Evolutionary conservation across 92 coral and sea anemone genomes (phyloP), one percentile per base, ranked within the genome.

Genomic region (Epizoanthus scotinus): DNA sequence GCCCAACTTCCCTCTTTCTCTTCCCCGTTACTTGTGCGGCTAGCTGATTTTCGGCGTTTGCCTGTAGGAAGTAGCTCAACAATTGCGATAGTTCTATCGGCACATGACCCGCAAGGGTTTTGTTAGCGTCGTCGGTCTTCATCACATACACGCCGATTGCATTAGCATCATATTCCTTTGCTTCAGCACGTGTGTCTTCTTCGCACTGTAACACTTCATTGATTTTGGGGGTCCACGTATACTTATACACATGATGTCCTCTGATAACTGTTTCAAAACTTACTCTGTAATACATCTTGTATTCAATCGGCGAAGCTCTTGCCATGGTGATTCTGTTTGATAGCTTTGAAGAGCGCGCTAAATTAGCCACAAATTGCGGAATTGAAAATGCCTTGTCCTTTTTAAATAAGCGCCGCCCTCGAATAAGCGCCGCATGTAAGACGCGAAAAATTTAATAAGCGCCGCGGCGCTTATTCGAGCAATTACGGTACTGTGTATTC

Each of bases 371-470:
- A n/a, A n/a, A n/a, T n/a, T n/a, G n/a, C n/a, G n/a, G n/a, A n/a
- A n/a, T n/a, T n/a, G n/a, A n/a, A n/a, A n/a, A n/a, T n/a, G n/a
- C n/a, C n/a, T n/a, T n/a, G n/a, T n/a, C n/a, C n/a, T 77, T 54
- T 73, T 73, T 55, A 74, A 85, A 81, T 86, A 86, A 86, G 89
- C 89, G 89, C 86, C 86, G 86, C 86, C 86, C 89, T 86, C 89
- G 87, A 86, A 86, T 86, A 86, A 86, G 79, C 90, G 87, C 87
- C 83, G 87, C 87, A 86, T 50, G 52, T 65, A 26, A 78, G 87
- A 50, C 77, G 69, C 68, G 38, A 78, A 77, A 65, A 70, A 80
- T 81, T 85, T 22, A 81, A 80, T 78, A 67, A 67, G 79, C 78
- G 85, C 79, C 70, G 60, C 78, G 85, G 78, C 85, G 78, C 59